Base-by-base conservation (phyloP, 1,140 invertebrate genomes). In the Palaemon carinicauda region DNA sequence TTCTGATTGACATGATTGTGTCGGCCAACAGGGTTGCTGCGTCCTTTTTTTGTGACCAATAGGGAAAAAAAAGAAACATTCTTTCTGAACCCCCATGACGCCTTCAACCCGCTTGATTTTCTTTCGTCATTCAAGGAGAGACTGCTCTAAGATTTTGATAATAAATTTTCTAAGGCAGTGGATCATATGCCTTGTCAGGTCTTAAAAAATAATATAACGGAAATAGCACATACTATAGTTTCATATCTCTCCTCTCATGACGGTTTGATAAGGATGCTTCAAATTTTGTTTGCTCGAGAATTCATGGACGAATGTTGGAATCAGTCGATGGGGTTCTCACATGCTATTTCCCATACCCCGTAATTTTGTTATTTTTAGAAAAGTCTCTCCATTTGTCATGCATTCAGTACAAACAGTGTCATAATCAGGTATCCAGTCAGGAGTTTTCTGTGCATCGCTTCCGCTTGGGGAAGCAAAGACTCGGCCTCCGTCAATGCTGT, bases 391-490 rank as follows among this genome's bases (percentile, higher is more conserved):
- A 82, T 24, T 71, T 17, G 12, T 86, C 84, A 86, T 86, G 54
- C 84, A 78, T 86, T 86, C 31, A 86, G 84, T 86, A 86, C 84
- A 86, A 86, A 86, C 84, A 86, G 84, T 86, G 84, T 80, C 84
- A 86, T 86, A 71, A 86, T 86, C 84, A 86, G 84, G 84, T 80
- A 80, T 79, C 71, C 71, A 69, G 84, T 86, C 83, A 86, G 84
- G 84, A 86, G 84, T 86, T 86, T 41, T 86, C 83, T 86, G 84
- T 80, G 77, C 77, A 80, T 80, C 77, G 80, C 80, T 86, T 80
- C 77, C 84, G 41, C 50, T 86, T n/a, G n/a, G 80, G 65, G 80
- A 86, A 80, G 84, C 84, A 80, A 86, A 80, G 71, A 80, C 75
- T 80, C 69, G 77, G 71, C 80, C 79, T 87, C 85, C 80, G 51